Base-by-base conservation (phyloP, 2,113 vertebrate genomes). In the Mus spicilegus region DNA sequence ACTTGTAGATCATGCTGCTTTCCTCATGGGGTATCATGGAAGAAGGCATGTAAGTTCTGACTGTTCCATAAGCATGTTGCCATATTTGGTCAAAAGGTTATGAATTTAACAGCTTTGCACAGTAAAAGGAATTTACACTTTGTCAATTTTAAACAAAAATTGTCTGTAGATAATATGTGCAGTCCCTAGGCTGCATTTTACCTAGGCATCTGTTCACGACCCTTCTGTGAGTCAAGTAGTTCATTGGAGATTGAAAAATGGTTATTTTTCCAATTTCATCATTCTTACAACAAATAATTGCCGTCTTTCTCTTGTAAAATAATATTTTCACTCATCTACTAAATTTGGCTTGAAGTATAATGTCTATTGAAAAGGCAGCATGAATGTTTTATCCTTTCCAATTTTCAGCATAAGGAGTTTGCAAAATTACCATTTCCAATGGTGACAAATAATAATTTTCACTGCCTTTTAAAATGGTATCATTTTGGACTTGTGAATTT, bases 391-490 rank as follows among this genome's bases (percentile, higher is more conserved):
- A 88, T 88, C 85, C 51, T 58, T 70, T 88, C 63, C n/a, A 80
- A 88, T 88, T 88, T 88, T 70, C 85, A 80, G 58, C 61, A 58
- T 33, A 58, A 80, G 8, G 36, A 22, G 46, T 78, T 81, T 82
- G 36, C 70, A 70, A 91, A 91, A 82, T 82, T 91, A 91, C 90
- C 67, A 36, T n/a, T 70, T 82, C 36, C 77, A 72, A 58, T 56
- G 30, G 63, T 81, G 88, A 72, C 49, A 91, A 91, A 82, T 82
- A 58, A 70, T 58, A 65, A 67, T 70, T 69, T 82, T 91, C 33
- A 72, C 42, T 65, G 28, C 56, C 65, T 81, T 91, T 77, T 87
- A n/a, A 75, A 85, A 54, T 28, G 30, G 42, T 24, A 67, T 87
- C 42, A 56, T 65, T 77, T 56, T 46, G 26, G n/a, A 58, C 28